These are phyloP conservation scores for Lucifuga dentata DNA, from an alignment of 2,113 vertebrate species.

Conservation along the genomic window DNA sequence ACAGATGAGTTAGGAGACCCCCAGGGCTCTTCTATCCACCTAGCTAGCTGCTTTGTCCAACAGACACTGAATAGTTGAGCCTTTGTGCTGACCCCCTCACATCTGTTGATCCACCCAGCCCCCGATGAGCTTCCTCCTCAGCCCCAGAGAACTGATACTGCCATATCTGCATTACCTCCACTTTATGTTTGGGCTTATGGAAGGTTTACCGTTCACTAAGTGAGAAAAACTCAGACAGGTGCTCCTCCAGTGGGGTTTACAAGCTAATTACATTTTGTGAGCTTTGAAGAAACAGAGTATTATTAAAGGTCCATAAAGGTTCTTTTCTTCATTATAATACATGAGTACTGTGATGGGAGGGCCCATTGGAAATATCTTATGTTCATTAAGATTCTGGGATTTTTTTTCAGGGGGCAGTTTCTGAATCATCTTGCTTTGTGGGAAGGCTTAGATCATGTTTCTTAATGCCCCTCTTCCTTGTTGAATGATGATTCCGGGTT, in stretches of 20 bases:
- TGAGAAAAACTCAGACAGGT: slow-evolving; percentile 23
- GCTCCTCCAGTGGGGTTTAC: slow-evolving; percentile 23
- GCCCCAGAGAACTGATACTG: slow-evolving; percentile 74
- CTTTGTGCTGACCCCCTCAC: slow-evolving; percentile 84
- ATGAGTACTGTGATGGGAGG: slow-evolving; percentile 26
- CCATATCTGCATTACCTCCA: slow-evolving; percentile 66
- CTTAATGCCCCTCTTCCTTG: slow-evolving; percentile 65
- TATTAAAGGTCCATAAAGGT: slow-evolving; percentile 7
- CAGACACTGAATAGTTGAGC: slow-evolving; percentile 85
- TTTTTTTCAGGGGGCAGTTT: slow-evolving; percentile 52
- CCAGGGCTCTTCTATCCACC: slow-evolving; percentile 75
- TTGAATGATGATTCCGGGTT: slow-evolving; percentile 62
- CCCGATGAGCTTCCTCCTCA: slow-evolving; percentile 71
- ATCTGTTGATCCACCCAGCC: slow-evolving; percentile 81
- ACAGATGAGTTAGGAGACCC: slow-evolving; percentile 82
- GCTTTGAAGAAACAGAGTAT: slow-evolving; percentile 8
- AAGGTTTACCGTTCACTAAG: slow-evolving; percentile 53
- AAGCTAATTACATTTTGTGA: slow-evolving; percentile 41
- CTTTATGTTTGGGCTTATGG: slow-evolving; percentile 60
- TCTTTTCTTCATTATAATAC: slow-evolving; percentile 13
- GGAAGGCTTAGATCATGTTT: slow-evolving; percentile 71
- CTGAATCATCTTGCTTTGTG: slow-evolving; percentile 64
- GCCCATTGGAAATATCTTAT: slow-evolving; percentile 58
- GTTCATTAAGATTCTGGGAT: slow-evolving; percentile 61
- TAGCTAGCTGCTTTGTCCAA: slow-evolving; percentile 79